These are phyloP conservation scores for Heteromormyrus szaboi DNA, from an alignment of 2,797 vertebrate genomes.

Conservation along the genomic window DNA sequence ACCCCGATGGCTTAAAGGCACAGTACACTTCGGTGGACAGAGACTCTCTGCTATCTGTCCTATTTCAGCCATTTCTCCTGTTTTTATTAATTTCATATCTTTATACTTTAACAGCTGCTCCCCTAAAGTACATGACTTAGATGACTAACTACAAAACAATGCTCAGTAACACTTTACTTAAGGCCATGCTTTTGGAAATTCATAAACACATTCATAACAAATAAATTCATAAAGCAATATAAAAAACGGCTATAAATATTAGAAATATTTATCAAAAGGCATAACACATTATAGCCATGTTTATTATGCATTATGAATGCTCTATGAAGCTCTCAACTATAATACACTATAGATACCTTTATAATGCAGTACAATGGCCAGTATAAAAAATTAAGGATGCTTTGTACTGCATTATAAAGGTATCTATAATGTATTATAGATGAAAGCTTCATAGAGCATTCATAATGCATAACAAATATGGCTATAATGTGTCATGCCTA, in stretches of 20 bases:
- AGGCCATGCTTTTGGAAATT: neutral
- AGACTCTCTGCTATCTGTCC: neutral
- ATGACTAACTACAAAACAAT: neutral
- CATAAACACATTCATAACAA: neutral
- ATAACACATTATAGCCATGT: neutral
- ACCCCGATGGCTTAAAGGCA: neutral
- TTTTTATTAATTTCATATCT: neutral
- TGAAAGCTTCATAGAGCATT: neutral
- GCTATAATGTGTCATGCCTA: neutral
- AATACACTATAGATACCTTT: neutral
- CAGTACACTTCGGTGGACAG: neutral
- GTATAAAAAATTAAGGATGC: neutral
- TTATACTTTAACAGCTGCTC: neutral
- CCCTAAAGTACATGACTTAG: neutral
- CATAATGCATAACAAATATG: neutral
- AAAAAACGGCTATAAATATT: neutral
- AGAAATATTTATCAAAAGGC: neutral
- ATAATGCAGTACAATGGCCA: neutral
- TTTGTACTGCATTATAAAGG: neutral
- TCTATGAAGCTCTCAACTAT: neutral
- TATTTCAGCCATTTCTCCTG: neutral
- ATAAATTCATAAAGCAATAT: neutral
- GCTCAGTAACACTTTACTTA: neutral
- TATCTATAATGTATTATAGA: neutral
- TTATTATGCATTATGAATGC: neutral